Evolutionary conservation across 2,113 vertebrate genomes (phyloP).

Genomic region (Ceyx cyanopectus): DNA sequence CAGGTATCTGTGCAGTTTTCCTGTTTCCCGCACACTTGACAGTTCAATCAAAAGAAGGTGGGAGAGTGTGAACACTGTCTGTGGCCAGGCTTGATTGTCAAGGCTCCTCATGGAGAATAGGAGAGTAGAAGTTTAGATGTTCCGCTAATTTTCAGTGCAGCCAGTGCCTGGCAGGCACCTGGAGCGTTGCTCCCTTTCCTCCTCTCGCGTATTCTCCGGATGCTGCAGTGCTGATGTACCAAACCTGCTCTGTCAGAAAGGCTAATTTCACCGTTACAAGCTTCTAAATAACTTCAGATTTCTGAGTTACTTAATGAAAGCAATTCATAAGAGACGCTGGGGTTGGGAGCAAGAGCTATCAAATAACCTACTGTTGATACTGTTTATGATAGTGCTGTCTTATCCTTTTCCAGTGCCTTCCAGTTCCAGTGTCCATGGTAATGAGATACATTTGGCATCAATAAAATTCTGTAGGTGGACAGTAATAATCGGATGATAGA

Average conservation of each 20-base stretch:
- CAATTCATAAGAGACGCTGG: not conserved
- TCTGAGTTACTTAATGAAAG: not conserved
- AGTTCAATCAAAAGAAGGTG: rapidly evolving
- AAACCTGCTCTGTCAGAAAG: not conserved
- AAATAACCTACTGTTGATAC: not conserved
- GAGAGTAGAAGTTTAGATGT: not conserved
- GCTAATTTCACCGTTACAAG: not conserved
- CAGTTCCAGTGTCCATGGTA: not conserved
- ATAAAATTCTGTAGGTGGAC: slow-evolving; percentile 1
- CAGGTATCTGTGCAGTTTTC: not conserved
- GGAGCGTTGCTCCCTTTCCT: not conserved
- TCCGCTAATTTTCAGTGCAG: not conserved
- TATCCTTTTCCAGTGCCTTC: not conserved
- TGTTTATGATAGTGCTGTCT: not conserved
- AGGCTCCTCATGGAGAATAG: not conserved
- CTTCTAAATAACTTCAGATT: not conserved
- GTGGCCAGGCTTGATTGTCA: not conserved
- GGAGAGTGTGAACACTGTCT: rapidly evolving
- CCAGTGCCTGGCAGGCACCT: rapidly evolving
- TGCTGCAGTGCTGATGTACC: not conserved
- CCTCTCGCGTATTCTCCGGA: not conserved
- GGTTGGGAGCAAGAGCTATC: not conserved
- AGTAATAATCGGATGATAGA: not conserved
- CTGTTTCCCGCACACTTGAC: not conserved
- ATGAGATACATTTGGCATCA: not conserved